A percentile compares a stretch with the other conserved stretches of the same genome.
These are phyloP conservation scores for Hydrotaea cyrtoneurina DNA, from an alignment of 2,888 invertebrate genomes.

Conservation along the genomic window DNA sequence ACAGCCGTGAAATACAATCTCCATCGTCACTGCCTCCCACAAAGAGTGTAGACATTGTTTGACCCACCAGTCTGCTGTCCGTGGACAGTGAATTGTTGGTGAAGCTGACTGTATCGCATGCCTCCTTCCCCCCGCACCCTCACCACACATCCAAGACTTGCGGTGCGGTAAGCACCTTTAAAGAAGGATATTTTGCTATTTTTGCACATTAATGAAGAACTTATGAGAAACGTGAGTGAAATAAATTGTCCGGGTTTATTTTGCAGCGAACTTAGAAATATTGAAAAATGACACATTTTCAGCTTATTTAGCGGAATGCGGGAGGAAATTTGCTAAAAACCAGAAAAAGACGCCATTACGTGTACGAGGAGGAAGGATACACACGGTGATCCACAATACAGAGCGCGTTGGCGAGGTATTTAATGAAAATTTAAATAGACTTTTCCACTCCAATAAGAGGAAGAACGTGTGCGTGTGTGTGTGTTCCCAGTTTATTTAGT, in stretches of 20 bases:
- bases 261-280: slow-evolving; percentile 23
- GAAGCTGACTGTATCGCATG: neutral
- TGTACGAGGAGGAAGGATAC: neutral
- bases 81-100: slow-evolving; percentile 27
- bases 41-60: neutral
- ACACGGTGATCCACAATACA: neutral
- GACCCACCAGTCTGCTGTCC: neutral
- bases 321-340: slow-evolving; percentile 47
- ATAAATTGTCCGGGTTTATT: slow-evolving; percentile 66
- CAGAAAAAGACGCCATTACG: slow-evolving; percentile 50
- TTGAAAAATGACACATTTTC: slow-evolving; percentile 47
- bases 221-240: slow-evolving; percentile 75
- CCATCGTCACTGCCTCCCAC: neutral
- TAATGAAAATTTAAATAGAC: slow-evolving; percentile 35
- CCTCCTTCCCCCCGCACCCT: slow-evolving; percentile 14
- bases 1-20: neutral
- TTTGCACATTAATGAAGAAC: slow-evolving; percentile 77
- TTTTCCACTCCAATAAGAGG: slow-evolving; percentile 5
- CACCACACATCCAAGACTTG: neutral
- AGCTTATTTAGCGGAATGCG: slow-evolving; percentile 40
- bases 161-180: slow-evolving; percentile 9
- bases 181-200: slow-evolving; percentile 44
- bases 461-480: neutral
- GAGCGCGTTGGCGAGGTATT: slow-evolving; percentile 1
- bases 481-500: neutral